Percentiles rank a stretch among this genome's conserved stretches.
These are phyloP conservation scores for Catagonus wagneri DNA, from an alignment of 2,113 vertebrate genomes.

Conservation along the genomic window DNA sequence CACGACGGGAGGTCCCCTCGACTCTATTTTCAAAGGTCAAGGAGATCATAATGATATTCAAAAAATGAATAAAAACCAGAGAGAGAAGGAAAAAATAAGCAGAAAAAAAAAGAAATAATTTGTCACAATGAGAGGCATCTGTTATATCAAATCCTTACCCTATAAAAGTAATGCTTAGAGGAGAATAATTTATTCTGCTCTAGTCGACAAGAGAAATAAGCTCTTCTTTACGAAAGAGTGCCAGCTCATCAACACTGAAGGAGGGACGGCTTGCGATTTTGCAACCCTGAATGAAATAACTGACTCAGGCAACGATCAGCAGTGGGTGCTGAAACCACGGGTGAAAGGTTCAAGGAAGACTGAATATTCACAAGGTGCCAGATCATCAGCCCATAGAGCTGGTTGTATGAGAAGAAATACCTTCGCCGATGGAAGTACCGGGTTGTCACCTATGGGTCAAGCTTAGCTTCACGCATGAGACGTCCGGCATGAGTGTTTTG, in stretches of 20 bases:
- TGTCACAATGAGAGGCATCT: background rate
- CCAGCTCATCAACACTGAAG: background rate
- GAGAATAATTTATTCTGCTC: background rate
- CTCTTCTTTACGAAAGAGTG: background rate
- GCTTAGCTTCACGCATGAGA: background rate
- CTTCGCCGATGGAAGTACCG: background rate
- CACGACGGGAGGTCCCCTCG: background rate
- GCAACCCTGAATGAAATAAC: background rate
- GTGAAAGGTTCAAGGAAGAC: slow-evolving; percentile 35
- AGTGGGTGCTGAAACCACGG: background rate
- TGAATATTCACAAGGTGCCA: background rate
- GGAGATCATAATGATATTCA: background rate
- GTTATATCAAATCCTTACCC: background rate
- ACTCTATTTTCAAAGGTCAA: slow-evolving; percentile 39
- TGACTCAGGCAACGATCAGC: slow-evolving; percentile 15
- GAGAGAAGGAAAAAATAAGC: background rate
- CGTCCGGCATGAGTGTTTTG: background rate
- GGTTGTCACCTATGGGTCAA: background rate
- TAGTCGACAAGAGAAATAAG: background rate
- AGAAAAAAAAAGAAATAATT: background rate
- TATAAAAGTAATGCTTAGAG: background rate
- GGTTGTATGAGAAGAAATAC: background rate
- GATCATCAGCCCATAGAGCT: background rate
- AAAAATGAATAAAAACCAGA: background rate
- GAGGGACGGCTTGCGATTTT: background rate